phyloP scores from a whole-genome alignment of 1,140 invertebrate species.

The Microvelia longipes region DNA sequence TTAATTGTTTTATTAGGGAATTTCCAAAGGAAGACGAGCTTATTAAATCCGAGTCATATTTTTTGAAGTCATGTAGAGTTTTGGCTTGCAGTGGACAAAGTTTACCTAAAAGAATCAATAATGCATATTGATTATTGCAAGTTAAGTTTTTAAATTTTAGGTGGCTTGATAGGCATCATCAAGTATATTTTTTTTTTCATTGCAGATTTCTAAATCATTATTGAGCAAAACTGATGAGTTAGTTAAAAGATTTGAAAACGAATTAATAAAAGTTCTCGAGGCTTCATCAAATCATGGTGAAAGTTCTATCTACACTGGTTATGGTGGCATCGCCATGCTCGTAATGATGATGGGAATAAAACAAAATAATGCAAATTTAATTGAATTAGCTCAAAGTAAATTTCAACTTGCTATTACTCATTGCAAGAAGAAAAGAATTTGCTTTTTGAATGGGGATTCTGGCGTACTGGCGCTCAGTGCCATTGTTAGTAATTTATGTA shows the following conservation, averaged over 20 bases:
- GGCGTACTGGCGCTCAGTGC: conserved; percentile 14
- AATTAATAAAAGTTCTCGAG: background rate
- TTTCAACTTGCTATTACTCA: background rate
- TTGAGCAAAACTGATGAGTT: conserved; percentile 9
- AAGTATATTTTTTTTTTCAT: conserved; percentile 13
- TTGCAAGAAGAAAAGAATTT: conserved; percentile 8
- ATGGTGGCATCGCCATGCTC: background rate
- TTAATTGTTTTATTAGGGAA: no score
- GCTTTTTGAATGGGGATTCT: conserved; percentile 16
- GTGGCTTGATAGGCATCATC: no score
- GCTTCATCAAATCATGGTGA: background rate
- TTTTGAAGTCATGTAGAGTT: no score
- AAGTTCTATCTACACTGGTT: background rate
- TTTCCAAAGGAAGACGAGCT: no score
- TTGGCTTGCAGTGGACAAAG: background rate
- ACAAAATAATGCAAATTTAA: background rate
- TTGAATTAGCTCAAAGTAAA: background rate
- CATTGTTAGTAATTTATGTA: conserved; percentile 4
- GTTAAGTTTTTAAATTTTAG: no score
- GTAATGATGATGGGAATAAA: background rate
- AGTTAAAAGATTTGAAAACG: background rate
- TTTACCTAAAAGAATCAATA: conserved; percentile 1
- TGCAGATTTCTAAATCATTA: conserved; percentile 12
- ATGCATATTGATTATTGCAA: no score
- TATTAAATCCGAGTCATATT: no score